Evolutionary conservation across 2,113 vertebrate species (phyloP), one percentile per base, ranked within the genome.

Genomic region (Scomber colias): DNA sequence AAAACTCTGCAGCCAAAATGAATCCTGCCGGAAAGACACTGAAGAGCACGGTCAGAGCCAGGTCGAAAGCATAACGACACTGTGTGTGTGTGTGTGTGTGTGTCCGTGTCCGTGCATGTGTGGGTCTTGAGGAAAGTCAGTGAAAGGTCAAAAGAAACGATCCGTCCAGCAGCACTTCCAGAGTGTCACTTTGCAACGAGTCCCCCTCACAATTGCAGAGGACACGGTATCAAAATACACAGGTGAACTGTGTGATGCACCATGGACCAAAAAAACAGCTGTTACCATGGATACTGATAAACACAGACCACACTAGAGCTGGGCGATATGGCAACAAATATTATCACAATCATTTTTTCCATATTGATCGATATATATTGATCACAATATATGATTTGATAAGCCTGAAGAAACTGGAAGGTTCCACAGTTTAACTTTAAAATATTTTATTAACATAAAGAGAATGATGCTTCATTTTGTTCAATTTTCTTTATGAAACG

Each of bases 111-210:
- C 46, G 21, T 27, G 5, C 48, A 16, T 77, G 48, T 55, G 16
- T 72, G 0, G 48, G 64, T 74, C 17, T 9, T 44, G 10, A 71
- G 35, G 24, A 50, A 40, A 71, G 80, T 50, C 72, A 87, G 54
- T 4, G 6, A 75, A 88, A 83, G 67, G 69, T 78, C 66, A 77
- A 54, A 5, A 66, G 54, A 56, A 73, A 30, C 10, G 78, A 70
- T 44, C 61, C 17, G 4, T 70, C 50, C 55, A 35, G n/a, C 59
- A 59, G 40, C 69, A 59, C 65, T 55, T 27, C 24, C 24, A 27
- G 24, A 27, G 24, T 27, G 24, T 27, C 30, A 63, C 44, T 44
- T 13, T 12, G 24, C 13, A 66, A 66, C 31, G 76, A 68, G 17
- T 51, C 46, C 35, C 57, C 3, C 64, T 77, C 48, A n/a, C 80